A percentile compares a stretch with the other conserved stretches of the same genome.
phyloP scores from a whole-genome alignment of 1,140 invertebrate genomes.

The Bombus cullumanus region DNA sequence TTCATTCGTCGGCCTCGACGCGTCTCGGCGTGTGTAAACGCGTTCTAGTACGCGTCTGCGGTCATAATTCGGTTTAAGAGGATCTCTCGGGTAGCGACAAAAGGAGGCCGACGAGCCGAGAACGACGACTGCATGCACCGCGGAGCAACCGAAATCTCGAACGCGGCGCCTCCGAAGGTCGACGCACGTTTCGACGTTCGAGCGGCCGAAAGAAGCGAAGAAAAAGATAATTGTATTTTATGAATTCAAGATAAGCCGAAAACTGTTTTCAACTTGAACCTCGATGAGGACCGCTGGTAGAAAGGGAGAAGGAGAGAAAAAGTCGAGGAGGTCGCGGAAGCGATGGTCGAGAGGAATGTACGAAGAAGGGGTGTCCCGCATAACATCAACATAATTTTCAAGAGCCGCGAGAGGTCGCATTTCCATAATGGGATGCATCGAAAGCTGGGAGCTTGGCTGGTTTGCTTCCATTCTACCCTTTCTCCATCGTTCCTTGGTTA shows the following conservation, averaged over 20 bases:
- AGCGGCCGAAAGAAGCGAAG: neutral
- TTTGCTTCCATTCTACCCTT: conserved; percentile 56
- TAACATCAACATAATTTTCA: conserved; percentile 81
- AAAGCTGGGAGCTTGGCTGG: conserved; percentile 68
- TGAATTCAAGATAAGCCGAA: conserved; percentile 75
- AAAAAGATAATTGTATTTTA: conserved; percentile 77
- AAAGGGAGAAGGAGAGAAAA: conserved; percentile 28
- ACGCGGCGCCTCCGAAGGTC: neutral
- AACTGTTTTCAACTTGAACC: conserved; percentile 52
- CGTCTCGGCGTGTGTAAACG: conserved; percentile 40
- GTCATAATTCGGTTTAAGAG: conserved; percentile 62
- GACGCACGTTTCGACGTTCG: neutral
- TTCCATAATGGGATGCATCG: conserved; percentile 80
- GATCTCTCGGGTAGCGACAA: conserved; percentile 19
- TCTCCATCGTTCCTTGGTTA: conserved; percentile 16
- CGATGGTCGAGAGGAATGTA: conserved; percentile 25
- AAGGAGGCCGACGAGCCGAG: conserved; percentile 11
- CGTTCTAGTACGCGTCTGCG: conserved; percentile 23
- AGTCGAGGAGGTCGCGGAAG: conserved; percentile 24
- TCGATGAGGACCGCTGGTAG: neutral
- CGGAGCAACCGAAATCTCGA: no score
- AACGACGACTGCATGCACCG: neutral
- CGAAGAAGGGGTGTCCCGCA: conserved; percentile 63
- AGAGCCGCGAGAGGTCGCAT: conserved; percentile 76
- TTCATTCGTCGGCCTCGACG: conserved; percentile 48